These are phyloP conservation scores for Brachionus paranguensis DNA, from an alignment of 1,140 invertebrate genomes.

Conservation along the genomic window DNA sequence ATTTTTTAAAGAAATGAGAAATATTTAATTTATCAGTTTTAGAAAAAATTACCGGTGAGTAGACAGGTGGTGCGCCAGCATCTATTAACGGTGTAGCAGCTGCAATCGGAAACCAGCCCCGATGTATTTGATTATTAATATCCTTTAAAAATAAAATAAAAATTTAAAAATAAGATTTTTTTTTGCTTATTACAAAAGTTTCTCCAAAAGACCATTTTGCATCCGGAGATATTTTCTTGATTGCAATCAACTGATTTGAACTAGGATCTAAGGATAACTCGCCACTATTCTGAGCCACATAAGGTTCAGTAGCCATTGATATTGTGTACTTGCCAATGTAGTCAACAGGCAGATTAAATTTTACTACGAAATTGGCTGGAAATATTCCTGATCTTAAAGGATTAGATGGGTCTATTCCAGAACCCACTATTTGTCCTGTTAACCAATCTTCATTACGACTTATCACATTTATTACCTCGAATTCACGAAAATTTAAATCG, in stretches of 20 bases:
- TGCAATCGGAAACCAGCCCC: constrained; percentile 24
- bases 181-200: neutral
- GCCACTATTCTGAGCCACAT: constrained; percentile 41
- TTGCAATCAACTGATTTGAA: constrained; percentile 45
- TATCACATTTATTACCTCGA: constrained; percentile 68
- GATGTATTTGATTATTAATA: neutral
- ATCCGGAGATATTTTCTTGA: constrained; percentile 35
- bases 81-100: constrained; percentile 6
- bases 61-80: neutral
- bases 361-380: constrained; percentile 63
- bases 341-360: constrained; percentile 43
- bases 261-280: constrained; percentile 44
- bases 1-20: neutral
- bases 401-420: neutral
- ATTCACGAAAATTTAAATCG: constrained; percentile 82
- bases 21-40: neutral
- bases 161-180: neutral
- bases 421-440: constrained; percentile 79
- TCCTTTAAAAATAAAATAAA: neutral
- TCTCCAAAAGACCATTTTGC: constrained; percentile 36
- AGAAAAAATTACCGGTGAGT: neutral
- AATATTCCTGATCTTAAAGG: constrained; percentile 72
- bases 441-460: constrained; percentile 86
- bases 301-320: constrained; percentile 13
- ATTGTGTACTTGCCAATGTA: constrained; percentile 1